Evolutionary conservation across 2,797 vertebrate genomes (phyloP).

Genomic region (Eidolon dupreanum): DNA sequence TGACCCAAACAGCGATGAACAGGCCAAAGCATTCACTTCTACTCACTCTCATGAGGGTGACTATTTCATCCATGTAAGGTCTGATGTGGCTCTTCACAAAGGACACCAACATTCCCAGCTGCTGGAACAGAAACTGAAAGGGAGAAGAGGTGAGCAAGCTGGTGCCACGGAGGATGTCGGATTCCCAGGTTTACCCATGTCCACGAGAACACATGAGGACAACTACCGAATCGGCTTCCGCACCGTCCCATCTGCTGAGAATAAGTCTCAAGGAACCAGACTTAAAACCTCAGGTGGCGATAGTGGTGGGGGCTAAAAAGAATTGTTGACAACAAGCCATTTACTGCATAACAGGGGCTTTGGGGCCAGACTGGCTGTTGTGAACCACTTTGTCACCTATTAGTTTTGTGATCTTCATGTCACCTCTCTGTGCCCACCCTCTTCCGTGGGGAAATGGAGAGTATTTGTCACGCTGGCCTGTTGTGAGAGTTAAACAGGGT

Average conservation of each 20-base stretch:
- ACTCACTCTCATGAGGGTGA: slow-evolving; percentile 98
- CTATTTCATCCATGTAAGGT: slow-evolving; percentile 99
- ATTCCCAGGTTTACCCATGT: neutral
- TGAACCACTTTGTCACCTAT: neutral
- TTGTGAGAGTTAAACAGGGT: neutral
- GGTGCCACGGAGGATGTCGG: neutral
- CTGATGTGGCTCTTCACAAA: slow-evolving; percentile 99
- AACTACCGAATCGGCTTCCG: neutral
- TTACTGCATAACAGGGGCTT: neutral
- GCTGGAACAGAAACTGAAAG: slow-evolving; percentile 96
- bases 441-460: neutral
- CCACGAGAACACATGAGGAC: neutral
- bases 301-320: neutral
- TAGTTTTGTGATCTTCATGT: neutral
- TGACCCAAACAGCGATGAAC: neutral
- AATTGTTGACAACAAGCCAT: neutral
- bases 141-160: slow-evolving; percentile 6
- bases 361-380: neutral
- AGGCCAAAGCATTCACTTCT: neutral
- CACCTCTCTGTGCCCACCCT: neutral
- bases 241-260: neutral
- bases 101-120: slow-evolving; percentile 98
- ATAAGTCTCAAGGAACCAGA: neutral
- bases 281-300: neutral
- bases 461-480: neutral